Evolutionary conservation across 1,140 invertebrate species (phyloP), one percentile per base, ranked within the genome.

Genomic region (Tetragnatha versicolor): DNA sequence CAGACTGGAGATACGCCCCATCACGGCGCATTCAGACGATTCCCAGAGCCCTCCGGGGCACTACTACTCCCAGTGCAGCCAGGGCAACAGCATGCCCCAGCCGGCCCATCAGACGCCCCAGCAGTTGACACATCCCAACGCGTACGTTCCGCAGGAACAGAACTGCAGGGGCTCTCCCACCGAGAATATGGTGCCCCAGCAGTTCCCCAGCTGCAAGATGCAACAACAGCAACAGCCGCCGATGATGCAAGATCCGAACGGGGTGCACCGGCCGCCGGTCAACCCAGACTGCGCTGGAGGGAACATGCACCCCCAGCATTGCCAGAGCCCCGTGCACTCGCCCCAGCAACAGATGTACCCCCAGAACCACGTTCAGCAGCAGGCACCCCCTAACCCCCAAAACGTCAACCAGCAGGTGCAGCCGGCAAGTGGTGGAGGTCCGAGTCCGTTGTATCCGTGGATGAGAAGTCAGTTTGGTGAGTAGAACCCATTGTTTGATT

Each of bases 381-480:
- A 25, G 31, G 70, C 51, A 20, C 53, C 66, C 14, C 53, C 49
- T n/a, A 61, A 51, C 12, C 37, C 53, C 86, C 77, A 87, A 86
- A 83, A 87, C 86, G 86, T 85, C 14, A 75, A 80, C 35, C 53
- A n/a, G n/a, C 75, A 70, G 61, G 68, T 66, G 14, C 65, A 79
- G 14, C 70, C 58, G 5, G 31, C 61, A 12, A 69, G 75, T 37
- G 49, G 69, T 9, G 51, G 76, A 31, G 58, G 68, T 47, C 72
- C 58, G n/a, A 95, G 93, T 87, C 93, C 94, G 79, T 90, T 97
- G 69, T 97, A 97, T 87, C 95, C 95, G 79, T 97, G 95, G 95
- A 98, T 97, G 95, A 91, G 95, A 88, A 96, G 94, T 92, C 94
- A 97, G 88, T 96, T 97, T 87, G 94, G 95, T 97, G 88, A 95